Conservation (phyloP, 2,888 invertebrate genomes). For the Lepas anatifera region DNA sequence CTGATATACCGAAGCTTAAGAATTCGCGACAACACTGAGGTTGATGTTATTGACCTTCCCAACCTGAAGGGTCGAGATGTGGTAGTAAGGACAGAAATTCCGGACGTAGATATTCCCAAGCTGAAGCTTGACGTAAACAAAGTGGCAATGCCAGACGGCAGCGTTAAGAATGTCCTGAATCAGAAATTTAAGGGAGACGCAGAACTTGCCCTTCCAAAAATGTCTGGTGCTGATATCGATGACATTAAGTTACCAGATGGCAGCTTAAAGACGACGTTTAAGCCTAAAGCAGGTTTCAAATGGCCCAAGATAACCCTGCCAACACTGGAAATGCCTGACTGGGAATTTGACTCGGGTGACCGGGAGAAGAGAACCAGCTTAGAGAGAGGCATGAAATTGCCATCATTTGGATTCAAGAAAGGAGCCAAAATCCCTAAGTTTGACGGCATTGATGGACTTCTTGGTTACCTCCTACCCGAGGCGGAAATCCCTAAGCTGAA, state of each 20-base stretch:
- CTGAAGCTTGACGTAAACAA: neutral
- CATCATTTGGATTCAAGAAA: neutral
- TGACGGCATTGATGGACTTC: neutral
- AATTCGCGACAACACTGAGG: slow-evolving; percentile 1
- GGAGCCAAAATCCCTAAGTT: neutral
- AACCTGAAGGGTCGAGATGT: neutral
- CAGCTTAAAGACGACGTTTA: neutral
- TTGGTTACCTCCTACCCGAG: neutral
- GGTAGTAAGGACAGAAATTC: neutral
- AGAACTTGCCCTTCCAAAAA: neutral
- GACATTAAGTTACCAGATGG: neutral
- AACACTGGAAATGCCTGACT: slow-evolving; percentile 2
- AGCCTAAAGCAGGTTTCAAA: neutral
- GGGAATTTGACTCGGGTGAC: neutral
- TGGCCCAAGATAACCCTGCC: neutral
- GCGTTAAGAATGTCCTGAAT: neutral
- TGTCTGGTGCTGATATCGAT: neutral
- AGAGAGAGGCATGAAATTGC: neutral
- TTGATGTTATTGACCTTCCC: neutral
- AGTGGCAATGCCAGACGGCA: neutral
- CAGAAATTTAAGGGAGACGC: neutral
- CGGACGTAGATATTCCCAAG: neutral
- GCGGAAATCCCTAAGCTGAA: neutral
- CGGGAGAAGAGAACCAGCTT: neutral
- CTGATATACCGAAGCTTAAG: neutral